A percentile compares a stretch with the other conserved stretches of the same genome.
Conservation (phyloP, 2,113 vertebrate genomes). For the Dissostichus mawsoni region DNA sequence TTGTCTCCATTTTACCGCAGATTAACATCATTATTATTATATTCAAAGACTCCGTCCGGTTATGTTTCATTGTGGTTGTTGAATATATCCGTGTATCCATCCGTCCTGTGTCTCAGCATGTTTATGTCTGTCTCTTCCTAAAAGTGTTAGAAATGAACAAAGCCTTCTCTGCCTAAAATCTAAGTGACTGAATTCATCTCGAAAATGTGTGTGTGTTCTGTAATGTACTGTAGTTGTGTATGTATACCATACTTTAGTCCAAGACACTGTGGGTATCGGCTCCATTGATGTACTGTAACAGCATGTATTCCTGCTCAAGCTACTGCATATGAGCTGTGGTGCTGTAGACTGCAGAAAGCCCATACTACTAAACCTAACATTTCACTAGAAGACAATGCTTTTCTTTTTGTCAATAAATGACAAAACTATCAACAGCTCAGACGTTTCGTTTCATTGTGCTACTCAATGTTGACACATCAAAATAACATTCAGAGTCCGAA, state of each 20-base stretch:
- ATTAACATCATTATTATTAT: neutral
- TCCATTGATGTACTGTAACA: constrained; percentile 43
- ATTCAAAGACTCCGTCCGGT: neutral
- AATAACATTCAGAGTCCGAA: too few relatives aligned
- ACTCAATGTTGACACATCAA: too few relatives aligned
- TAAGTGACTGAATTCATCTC: constrained; percentile 40
- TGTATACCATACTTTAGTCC: constrained; percentile 22
- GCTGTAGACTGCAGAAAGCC: neutral
- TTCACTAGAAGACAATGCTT: constrained; percentile 6
- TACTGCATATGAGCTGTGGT: constrained; percentile 7
- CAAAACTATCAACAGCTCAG: neutral
- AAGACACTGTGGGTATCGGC: constrained; percentile 13
- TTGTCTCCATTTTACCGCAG: neutral
- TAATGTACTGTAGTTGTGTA: constrained; percentile 30
- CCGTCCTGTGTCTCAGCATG: constrained; percentile 52
- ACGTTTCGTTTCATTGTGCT: neutral
- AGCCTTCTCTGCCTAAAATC: constrained; percentile 46
- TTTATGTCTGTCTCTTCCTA: constrained; percentile 36
- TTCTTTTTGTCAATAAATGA: constrained; percentile 56
- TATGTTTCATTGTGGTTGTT: constrained; percentile 44
- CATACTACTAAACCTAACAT: neutral
- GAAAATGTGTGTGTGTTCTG: constrained; percentile 27
- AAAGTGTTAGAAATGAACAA: constrained; percentile 33
- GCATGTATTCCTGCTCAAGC: constrained; percentile 12
- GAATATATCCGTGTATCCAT: constrained; percentile 37